phyloP scores from a whole-genome alignment of 2,888 invertebrate species.

The Acanthacorydalis orientalis region DNA sequence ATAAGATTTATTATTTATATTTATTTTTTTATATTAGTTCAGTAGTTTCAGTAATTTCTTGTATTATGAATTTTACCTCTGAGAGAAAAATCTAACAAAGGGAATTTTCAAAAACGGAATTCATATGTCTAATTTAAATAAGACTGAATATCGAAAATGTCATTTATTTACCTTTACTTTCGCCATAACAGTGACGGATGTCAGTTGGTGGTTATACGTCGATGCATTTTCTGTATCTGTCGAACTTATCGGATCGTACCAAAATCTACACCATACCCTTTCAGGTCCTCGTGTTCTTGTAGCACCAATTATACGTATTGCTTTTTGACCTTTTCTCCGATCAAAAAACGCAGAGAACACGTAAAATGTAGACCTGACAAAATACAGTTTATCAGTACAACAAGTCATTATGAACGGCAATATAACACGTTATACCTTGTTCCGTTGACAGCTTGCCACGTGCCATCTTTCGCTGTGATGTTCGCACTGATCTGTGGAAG shows the following conservation, averaged over 20 bases:
- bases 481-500: slow-evolving; percentile 46
- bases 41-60: too few relatives aligned
- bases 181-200: slow-evolving; percentile 50
- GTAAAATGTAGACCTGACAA: slow-evolving; percentile 67
- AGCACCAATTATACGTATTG: slow-evolving; percentile 69
- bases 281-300: slow-evolving; percentile 77
- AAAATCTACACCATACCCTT: slow-evolving; percentile 62
- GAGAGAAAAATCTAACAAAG: too few relatives aligned
- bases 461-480: slow-evolving; percentile 51
- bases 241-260: slow-evolving; percentile 35
- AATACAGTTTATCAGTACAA: slow-evolving; percentile 5
- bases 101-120: too few relatives aligned
- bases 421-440: slow-evolving; percentile 42
- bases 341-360: slow-evolving; percentile 86
- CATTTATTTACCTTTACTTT: slow-evolving; percentile 44
- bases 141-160: not conserved
- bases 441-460: slow-evolving; percentile 62
- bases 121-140: too few relatives aligned
- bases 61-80: too few relatives aligned
- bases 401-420: not conserved
- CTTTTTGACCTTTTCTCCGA: slow-evolving; percentile 44
- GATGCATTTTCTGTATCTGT: slow-evolving; percentile 14
- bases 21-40: too few relatives aligned
- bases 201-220: slow-evolving; percentile 10
- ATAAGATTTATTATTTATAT: too few relatives aligned